Evolutionary conservation across 2,888 invertebrate species (phyloP).

Genomic region (Eurytoma adleriae): DNA sequence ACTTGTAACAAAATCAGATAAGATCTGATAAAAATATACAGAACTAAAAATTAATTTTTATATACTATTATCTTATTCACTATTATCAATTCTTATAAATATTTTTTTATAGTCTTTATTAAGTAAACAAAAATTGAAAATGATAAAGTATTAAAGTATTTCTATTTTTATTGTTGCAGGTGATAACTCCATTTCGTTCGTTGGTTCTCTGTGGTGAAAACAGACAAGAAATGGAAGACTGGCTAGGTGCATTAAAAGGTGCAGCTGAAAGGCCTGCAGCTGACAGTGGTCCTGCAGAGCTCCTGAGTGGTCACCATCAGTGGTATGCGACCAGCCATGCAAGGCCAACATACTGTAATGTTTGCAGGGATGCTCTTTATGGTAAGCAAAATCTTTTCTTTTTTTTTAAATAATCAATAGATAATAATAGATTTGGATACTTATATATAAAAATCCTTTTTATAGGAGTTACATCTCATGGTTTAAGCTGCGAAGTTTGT

Average conservation of each 20-base stretch:
- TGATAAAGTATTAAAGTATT: not conserved
- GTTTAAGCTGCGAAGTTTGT: constrained; percentile 97
- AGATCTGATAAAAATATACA: not conserved
- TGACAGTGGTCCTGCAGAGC: constrained; percentile 79
- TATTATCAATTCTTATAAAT: not conserved
- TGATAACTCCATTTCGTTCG: constrained; percentile 87
- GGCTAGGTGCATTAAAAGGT: constrained; percentile 89
- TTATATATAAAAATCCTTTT: constrained; percentile 28
- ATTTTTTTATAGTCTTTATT: not conserved
- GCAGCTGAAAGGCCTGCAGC: constrained; percentile 79
- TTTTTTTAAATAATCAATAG: constrained; percentile 8
- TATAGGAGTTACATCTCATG: constrained; percentile 94
- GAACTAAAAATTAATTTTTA: not conserved
- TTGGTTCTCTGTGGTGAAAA: constrained; percentile 88
- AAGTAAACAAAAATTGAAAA: not conserved
- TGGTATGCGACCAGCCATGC: constrained; percentile 97
- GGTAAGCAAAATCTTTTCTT: constrained; percentile 73
- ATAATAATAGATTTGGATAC: not conserved
- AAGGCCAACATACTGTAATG: constrained; percentile 97
- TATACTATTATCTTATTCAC: not conserved
- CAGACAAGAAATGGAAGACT: constrained; percentile 93
- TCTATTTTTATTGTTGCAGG: constrained; percentile 74
- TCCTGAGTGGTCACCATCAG: constrained; percentile 84
- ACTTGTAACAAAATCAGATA: not conserved
- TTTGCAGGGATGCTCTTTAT: constrained; percentile 93